These are phyloP conservation scores for Avahi laniger DNA, from an alignment of 2,797 vertebrate species.

Conservation along the genomic window DNA sequence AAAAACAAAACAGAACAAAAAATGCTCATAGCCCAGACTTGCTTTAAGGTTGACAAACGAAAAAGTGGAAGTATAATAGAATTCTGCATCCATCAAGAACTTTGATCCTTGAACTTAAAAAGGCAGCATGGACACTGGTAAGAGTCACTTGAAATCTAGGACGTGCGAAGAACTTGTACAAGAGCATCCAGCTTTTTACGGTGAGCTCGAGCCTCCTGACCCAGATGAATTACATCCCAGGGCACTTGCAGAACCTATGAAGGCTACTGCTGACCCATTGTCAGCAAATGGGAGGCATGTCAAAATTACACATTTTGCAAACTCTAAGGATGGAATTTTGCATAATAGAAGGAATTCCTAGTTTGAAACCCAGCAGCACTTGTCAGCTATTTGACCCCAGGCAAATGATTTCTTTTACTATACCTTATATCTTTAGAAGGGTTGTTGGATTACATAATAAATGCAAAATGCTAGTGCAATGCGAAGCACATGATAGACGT, in stretches of 20 bases:
- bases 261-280: not conserved
- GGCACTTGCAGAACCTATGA: not conserved
- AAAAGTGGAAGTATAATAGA: not conserved
- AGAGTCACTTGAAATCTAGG: not conserved
- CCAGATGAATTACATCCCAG: not conserved
- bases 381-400: not conserved
- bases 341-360: not conserved
- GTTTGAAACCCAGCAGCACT: not conserved
- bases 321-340: not conserved
- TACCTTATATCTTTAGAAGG: not conserved
- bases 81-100: not conserved
- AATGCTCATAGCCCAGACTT: not conserved
- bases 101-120: not conserved
- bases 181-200: not conserved
- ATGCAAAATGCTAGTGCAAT: not conserved
- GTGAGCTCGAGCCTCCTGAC: not conserved
- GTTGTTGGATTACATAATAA: not conserved
- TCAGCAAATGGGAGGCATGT: not conserved
- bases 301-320: not conserved
- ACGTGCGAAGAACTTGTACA: not conserved
- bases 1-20: not conserved
- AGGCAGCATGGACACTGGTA: not conserved
- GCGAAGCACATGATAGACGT: not conserved
- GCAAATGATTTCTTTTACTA: not conserved
- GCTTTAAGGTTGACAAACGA: not conserved